A percentile compares a stretch with the other conserved stretches of the same genome.
Conservation (phyloP, 2,888 invertebrate species). For the Ophion slaviceki region DNA sequence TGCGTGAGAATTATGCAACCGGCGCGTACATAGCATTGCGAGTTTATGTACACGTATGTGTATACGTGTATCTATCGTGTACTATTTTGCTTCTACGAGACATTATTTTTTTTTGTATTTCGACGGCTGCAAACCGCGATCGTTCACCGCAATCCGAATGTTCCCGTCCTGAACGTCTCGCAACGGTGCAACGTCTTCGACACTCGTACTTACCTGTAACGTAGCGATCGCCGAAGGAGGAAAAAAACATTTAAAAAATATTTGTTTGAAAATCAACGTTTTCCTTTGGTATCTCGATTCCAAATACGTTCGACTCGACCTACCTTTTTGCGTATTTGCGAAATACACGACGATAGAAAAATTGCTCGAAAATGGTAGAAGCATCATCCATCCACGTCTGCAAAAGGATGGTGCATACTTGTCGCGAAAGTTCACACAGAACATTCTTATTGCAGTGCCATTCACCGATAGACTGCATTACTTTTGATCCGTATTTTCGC, state of each 20-base stretch:
- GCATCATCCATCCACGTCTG: constrained; percentile 28
- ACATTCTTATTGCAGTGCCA: no score
- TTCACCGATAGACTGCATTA: no score
- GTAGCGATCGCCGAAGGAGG: background rate
- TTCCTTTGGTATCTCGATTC: constrained; percentile 21
- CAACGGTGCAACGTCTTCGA: background rate
- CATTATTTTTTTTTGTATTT: background rate
- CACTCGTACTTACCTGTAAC: background rate
- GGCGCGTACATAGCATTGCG: background rate
- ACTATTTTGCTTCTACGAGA: constrained; percentile 8
- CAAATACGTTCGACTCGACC: constrained; percentile 17
- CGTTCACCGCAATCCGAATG: background rate
- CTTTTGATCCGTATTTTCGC: no score
- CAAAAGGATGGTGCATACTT: background rate
- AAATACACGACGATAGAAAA: constrained; percentile 20
- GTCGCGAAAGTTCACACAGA: background rate
- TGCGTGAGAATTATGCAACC: constrained; percentile 65
- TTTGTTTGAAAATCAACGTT: no score
- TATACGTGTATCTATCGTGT: background rate
- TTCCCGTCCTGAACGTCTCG: background rate
- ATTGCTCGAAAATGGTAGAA: constrained; percentile 35
- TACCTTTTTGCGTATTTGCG: constrained; percentile 9
- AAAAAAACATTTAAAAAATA: background rate
- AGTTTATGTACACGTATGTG: background rate
- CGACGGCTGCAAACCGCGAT: no score